Conservation (phyloP, 2,888 invertebrate genomes). For the Muscina levida region DNA sequence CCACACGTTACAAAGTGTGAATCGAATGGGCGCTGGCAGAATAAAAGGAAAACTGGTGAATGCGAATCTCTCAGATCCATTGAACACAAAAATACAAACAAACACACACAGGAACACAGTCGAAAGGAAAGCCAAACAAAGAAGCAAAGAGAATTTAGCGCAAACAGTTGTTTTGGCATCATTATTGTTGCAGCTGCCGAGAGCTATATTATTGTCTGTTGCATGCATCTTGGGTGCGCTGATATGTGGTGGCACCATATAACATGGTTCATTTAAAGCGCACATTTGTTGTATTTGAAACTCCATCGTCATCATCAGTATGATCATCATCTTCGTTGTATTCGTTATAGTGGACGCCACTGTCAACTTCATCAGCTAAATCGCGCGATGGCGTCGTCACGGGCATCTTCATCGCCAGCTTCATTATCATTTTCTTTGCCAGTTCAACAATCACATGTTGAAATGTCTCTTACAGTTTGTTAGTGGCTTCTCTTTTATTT, state of each 20-base stretch:
- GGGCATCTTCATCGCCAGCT: constrained; percentile 10
- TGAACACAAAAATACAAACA: constrained; percentile 15
- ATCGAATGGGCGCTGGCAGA: not conserved
- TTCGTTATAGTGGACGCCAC: too few relatives aligned
- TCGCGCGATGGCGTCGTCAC: constrained; percentile 25
- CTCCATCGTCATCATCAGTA: not conserved
- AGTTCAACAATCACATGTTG: constrained; percentile 40
- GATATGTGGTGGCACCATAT: not conserved
- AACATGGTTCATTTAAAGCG: constrained; percentile 19
- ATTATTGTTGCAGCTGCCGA: constrained; percentile 57
- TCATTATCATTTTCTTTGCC: constrained; percentile 8
- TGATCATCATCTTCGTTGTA: too few relatives aligned
- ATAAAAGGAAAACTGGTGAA: constrained; percentile 7
- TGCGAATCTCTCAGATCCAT: constrained; percentile 1
- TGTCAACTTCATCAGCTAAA: not conserved
- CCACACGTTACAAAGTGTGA: not conserved
- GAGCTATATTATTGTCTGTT: constrained; percentile 6
- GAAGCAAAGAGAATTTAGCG: not conserved
- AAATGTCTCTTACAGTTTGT: constrained; percentile 27
- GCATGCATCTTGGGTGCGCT: constrained; percentile 21
- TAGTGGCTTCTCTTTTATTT: not conserved
- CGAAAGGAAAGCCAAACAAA: not conserved
- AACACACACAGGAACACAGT: not conserved
- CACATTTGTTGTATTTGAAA: constrained; percentile 1
- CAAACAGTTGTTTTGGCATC: constrained; percentile 51